Percentiles rank a stretch among this genome's conserved stretches.
Conservation (phyloP, 1,140 invertebrate species). For the Colletes latitarsis region DNA sequence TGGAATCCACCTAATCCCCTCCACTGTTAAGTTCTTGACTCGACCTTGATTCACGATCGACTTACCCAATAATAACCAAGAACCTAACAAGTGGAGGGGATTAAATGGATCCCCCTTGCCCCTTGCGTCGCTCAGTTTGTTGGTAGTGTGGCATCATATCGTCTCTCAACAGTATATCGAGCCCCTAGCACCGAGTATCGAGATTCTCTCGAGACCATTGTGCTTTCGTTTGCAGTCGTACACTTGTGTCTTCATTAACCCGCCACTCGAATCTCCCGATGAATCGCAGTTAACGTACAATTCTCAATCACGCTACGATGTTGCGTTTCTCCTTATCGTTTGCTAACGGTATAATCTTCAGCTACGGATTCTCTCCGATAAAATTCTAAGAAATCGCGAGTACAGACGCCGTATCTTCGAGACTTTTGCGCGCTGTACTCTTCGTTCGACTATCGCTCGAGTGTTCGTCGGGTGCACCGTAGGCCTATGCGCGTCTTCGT, state of each 20-base stretch:
- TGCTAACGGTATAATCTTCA: background rate
- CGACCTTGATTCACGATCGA: no score
- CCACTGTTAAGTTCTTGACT: no score
- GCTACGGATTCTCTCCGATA: background rate
- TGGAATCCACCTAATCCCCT: no score
- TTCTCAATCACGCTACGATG: background rate
- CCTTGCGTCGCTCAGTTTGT: no score
- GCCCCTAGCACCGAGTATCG: background rate
- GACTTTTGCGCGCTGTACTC: background rate
- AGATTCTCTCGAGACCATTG: background rate
- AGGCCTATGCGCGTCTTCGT: background rate
- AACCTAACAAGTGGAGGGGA: no score
- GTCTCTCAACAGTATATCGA: background rate
- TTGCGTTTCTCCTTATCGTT: background rate
- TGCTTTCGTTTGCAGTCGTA: no score
- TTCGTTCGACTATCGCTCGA: no score
- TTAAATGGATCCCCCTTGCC: no score
- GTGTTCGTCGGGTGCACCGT: background rate
- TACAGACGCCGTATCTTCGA: background rate
- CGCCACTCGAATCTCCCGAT: background rate
- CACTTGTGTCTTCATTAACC: no score
- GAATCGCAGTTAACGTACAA: background rate
- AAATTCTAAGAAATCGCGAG: conserved; percentile 4
- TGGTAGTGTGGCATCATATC: no score
- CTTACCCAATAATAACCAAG: no score